These are phyloP conservation scores for Caenorhabditis imperialis DNA, from an alignment of 2,888 invertebrate species.

Conservation along the genomic window DNA sequence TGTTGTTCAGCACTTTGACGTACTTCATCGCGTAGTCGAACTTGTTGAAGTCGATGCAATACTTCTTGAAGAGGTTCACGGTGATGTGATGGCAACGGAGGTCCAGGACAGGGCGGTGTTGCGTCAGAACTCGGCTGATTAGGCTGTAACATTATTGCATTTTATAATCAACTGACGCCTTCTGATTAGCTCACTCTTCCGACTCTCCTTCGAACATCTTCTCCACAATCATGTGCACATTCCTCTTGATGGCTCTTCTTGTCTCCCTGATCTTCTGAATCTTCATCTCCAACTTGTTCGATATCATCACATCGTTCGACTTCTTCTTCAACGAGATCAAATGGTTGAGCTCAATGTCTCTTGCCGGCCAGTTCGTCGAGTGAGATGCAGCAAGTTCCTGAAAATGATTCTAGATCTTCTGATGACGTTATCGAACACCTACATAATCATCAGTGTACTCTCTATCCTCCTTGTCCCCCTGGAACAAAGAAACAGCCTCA, in stretches of 20 bases:
- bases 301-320: slow-evolving; percentile 3
- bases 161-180: background rate
- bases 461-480: slow-evolving; percentile 72
- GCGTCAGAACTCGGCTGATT: slow-evolving; percentile 56
- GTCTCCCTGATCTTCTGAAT: slow-evolving; percentile 28
- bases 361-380: slow-evolving; percentile 77
- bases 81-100: slow-evolving; percentile 78
- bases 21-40: slow-evolving; percentile 79
- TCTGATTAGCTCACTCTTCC: slow-evolving; percentile 37
- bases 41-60: slow-evolving; percentile 79
- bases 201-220: slow-evolving; percentile 43
- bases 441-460: slow-evolving; percentile 48
- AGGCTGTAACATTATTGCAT: slow-evolving; percentile 22
- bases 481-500: slow-evolving; percentile 78
- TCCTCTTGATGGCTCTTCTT: slow-evolving; percentile 45
- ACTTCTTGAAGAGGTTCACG: slow-evolving; percentile 73
- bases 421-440: slow-evolving; percentile 1
- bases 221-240: slow-evolving; percentile 47
- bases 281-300: slow-evolving; percentile 18
- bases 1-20: slow-evolving; percentile 79
- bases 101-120: slow-evolving; percentile 64
- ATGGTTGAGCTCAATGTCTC: slow-evolving; percentile 78
- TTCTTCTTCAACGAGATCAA: slow-evolving; percentile 53
- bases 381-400: slow-evolving; percentile 16
- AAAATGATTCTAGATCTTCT: slow-evolving; percentile 7